Evolutionary conservation across 2,113 vertebrate species (phyloP), one percentile per base, ranked within the genome.

Genomic region (Pelobates fuscus): DNA sequence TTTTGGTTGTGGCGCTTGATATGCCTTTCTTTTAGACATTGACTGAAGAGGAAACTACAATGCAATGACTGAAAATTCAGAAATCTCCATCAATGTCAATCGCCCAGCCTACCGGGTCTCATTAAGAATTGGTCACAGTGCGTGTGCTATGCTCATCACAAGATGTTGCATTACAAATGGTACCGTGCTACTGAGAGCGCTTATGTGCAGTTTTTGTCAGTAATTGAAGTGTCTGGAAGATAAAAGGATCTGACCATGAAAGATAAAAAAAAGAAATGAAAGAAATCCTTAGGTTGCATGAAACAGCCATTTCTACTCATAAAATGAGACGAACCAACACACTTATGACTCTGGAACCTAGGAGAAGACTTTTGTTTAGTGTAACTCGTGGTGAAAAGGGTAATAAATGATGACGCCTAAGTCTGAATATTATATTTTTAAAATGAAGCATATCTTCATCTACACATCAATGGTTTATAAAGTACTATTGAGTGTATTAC

Each of bases 221-320:
- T 82, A 89, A 89, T 30, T 86, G 81, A 86, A 85, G 78, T 80
- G 68, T 74, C 78, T 41, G 52, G 77, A 85, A 86, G 82, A 89
- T 86, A 80, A 87, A 88, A 82, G 82, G 83, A 78, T 72, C 58
- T 86, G 80, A 82, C 85, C 83, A 82, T 71, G 78, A 86, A 84
- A 85, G 66, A 70, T 84, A 86, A 85, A 87, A 84, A 78, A 32
- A 61, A 49, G 27, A 27, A 54, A 86, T 84, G 88, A 86, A 78
- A 44, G 32, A 37, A 68, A 32, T 29, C 18, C 26, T 21, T 43
- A 61, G 21, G 37, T 27, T 60, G 54, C 25, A 23, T 32, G 25
- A 32, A 76, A 76, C 5, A 10, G 14, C 26, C 27, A 23, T 3
- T 61, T 54, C 29, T 43, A 27, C 24, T 17, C 24, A 60, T 26